These are phyloP conservation scores for Pycnonotus jocosus DNA, from an alignment of 2,113 vertebrate genomes.

Conservation along the genomic window DNA sequence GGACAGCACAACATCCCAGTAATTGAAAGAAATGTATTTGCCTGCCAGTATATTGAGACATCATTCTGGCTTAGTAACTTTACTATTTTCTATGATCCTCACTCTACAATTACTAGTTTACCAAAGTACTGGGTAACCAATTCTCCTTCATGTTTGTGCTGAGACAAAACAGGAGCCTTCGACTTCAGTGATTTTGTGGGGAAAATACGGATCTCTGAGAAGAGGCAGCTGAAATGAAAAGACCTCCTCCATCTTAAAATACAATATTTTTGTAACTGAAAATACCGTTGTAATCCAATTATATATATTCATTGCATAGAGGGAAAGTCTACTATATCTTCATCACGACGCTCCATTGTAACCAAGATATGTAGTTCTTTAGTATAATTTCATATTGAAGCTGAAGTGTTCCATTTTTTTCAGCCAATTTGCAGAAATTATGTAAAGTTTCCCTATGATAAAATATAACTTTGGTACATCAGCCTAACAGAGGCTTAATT, in stretches of 20 bases:
- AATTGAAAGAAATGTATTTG: not conserved
- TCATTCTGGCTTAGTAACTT: not conserved
- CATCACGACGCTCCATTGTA: not conserved
- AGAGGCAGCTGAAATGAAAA: not conserved
- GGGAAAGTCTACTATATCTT: not conserved
- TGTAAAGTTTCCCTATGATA: constrained; percentile 28
- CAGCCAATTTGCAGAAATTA: constrained; percentile 47
- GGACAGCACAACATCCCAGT: not conserved
- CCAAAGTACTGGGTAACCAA: not conserved
- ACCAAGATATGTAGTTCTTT: constrained; percentile 18
- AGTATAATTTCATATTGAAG: constrained; percentile 13
- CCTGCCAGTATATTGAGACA: not conserved
- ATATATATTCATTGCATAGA: constrained; percentile 11
- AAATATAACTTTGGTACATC: constrained; percentile 31
- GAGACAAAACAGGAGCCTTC: not conserved
- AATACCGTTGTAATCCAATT: constrained; percentile 34
- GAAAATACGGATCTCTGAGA: not conserved
- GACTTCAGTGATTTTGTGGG: not conserved
- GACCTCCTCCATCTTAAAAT: constrained; percentile 13
- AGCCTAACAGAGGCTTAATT: constrained; percentile 12
- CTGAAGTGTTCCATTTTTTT: constrained; percentile 42
- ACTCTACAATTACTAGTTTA: not conserved
- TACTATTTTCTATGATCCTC: not conserved
- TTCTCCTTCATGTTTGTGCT: not conserved
- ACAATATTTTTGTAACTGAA: not conserved